Evolutionary conservation across 2,888 invertebrate species (phyloP).

Genomic region (Anorthoa munda): DNA sequence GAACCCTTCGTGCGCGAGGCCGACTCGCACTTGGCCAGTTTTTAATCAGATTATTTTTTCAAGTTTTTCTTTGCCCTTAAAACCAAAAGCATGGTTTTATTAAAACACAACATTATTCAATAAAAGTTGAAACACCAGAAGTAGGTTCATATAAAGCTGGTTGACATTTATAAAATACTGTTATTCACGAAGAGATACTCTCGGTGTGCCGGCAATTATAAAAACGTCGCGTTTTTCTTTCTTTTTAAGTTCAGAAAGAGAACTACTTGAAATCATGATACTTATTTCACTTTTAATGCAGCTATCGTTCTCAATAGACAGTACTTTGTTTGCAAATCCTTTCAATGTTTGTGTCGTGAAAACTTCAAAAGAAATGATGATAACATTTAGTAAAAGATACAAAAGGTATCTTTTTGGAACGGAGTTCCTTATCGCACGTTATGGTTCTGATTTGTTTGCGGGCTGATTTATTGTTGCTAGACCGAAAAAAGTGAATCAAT

Average conservation of each 20-base stretch:
- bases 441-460: too few species aligned
- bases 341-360: constrained; percentile 27
- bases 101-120: constrained; percentile 11
- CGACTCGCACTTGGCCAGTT: too few species aligned
- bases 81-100: background rate
- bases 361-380: constrained; percentile 28
- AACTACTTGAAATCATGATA: constrained; percentile 42
- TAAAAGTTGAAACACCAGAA: constrained; percentile 5
- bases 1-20: too few species aligned
- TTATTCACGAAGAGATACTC: constrained; percentile 4
- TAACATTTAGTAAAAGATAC: constrained; percentile 16
- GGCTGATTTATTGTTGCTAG: too few species aligned
- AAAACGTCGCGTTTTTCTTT: constrained; percentile 16
- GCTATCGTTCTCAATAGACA: constrained; percentile 23
- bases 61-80: background rate
- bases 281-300: constrained; percentile 55
- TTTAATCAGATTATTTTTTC: too few species aligned
- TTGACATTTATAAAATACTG: constrained; percentile 32
- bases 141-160: background rate
- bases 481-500: too few species aligned
- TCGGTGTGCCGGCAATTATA: constrained; percentile 29
- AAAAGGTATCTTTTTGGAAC: background rate
- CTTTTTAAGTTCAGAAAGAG: constrained; percentile 33
- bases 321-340: constrained; percentile 38
- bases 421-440: too few species aligned